Evolutionary conservation across 2,888 invertebrate species (phyloP).

Genomic region (Campoletis raptor): DNA sequence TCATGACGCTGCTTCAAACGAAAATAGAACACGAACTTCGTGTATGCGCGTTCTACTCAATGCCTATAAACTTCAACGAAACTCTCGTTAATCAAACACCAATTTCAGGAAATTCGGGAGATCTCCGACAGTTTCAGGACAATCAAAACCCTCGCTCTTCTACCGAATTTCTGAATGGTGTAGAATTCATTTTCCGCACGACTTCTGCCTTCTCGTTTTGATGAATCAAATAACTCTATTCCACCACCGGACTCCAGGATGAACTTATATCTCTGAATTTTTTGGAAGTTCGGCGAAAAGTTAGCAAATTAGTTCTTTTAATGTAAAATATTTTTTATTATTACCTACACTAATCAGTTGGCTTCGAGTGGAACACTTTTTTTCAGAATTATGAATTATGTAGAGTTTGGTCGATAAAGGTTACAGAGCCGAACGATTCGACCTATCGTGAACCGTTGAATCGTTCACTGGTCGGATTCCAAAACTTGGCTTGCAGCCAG

Average conservation of each 20-base stretch:
- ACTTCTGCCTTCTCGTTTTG: constrained; percentile 31
- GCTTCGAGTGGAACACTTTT: constrained; percentile 12
- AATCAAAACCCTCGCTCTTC: constrained; percentile 41
- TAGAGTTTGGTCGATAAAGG: constrained; percentile 12
- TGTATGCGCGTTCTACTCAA: constrained; percentile 23
- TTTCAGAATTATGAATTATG: constrained; percentile 27
- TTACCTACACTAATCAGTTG: background rate
- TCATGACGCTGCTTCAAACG: constrained; percentile 1
- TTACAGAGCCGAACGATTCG: constrained; percentile 21
- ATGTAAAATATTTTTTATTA: constrained; percentile 19
- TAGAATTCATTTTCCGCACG: constrained; percentile 44
- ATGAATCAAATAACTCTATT: constrained; percentile 30
- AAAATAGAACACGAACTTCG: constrained; percentile 36
- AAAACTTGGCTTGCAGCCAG: constrained; percentile 52
- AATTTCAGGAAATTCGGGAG: constrained; percentile 57
- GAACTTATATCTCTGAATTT: constrained; percentile 50
- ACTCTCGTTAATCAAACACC: constrained; percentile 67
- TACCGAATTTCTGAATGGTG: constrained; percentile 19
- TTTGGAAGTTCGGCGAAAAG: constrained; percentile 34
- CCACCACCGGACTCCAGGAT: background rate
- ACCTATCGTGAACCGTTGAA: constrained; percentile 47
- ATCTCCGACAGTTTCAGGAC: constrained; percentile 46
- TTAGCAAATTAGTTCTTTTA: constrained; percentile 37
- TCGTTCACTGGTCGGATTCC: constrained; percentile 35
- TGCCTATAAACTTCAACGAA: constrained; percentile 48